phyloP scores from a whole-genome alignment of 2,797 vertebrate genomes.

The Poeciliopsis infans region DNA sequence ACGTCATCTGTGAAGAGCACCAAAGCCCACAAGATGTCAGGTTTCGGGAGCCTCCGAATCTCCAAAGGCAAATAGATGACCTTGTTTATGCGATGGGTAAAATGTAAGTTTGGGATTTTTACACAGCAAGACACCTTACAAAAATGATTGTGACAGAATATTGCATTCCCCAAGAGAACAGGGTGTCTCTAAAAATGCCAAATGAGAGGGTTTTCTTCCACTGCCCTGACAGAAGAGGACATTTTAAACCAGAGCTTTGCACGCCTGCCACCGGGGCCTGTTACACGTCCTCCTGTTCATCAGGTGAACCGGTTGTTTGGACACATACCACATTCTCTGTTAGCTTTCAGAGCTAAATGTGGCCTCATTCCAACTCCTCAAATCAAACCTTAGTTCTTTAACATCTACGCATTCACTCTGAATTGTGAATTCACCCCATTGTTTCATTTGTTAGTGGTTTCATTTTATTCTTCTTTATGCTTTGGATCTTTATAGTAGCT shows the following conservation, averaged over 20 bases:
- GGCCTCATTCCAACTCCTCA: neutral
- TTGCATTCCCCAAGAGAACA: neutral
- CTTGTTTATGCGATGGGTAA: neutral
- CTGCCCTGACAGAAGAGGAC: neutral
- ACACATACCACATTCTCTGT: neutral
- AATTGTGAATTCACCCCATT: neutral
- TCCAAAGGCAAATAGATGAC: neutral
- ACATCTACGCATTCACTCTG: neutral
- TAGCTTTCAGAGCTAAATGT: neutral
- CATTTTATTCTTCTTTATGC: neutral
- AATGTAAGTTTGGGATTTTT: neutral
- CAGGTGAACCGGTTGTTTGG: neutral
- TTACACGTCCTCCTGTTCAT: neutral
- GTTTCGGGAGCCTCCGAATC: constrained; percentile 6
- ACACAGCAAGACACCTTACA: neutral
- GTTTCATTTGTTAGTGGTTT: neutral
- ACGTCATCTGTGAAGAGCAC: neutral
- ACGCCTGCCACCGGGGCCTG: neutral
- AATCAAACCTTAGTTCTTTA: neutral
- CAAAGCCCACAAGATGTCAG: constrained; percentile 2
- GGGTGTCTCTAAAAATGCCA: neutral
- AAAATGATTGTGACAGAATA: neutral
- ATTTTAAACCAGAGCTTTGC: neutral
- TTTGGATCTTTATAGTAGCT: neutral
- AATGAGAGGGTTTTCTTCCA: neutral